These are phyloP conservation scores for Operophtera brumata DNA, from an alignment of 2,888 invertebrate genomes.

Conservation along the genomic window DNA sequence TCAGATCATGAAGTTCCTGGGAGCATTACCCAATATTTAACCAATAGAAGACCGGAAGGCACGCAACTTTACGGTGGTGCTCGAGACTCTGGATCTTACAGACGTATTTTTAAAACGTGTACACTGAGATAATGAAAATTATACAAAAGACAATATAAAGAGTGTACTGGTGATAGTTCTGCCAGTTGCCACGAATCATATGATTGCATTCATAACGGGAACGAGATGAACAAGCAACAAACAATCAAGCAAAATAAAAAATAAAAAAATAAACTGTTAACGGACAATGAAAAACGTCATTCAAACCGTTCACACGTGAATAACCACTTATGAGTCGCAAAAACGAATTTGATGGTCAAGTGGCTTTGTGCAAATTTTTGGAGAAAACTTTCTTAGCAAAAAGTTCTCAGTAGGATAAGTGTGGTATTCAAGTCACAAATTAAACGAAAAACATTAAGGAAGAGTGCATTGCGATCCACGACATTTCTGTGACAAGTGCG, in stretches of 20 bases:
- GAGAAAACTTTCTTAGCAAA: conserved; percentile 33
- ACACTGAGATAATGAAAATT: not conserved
- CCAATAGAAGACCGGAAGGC: no score
- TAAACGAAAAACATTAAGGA: conserved; percentile 67
- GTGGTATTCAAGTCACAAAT: conserved; percentile 63
- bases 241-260: conserved; percentile 39
- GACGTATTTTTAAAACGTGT: not conserved
- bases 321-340: conserved; percentile 59
- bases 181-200: conserved; percentile 1
- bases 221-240: conserved; percentile 20
- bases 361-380: conserved; percentile 40
- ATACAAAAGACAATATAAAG: not conserved
- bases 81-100: no score
- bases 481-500: conserved; percentile 73
- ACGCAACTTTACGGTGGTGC: no score
- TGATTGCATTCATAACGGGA: conserved; percentile 28
- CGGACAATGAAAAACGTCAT: conserved; percentile 63
- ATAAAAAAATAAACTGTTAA: conserved; percentile 47
- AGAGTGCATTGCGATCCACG: conserved; percentile 65
- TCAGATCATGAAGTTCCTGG: no score
- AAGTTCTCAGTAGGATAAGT: conserved; percentile 48
- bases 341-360: conserved; percentile 55
- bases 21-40: no score
- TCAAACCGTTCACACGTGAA: conserved; percentile 64
- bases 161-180: not conserved